phyloP scores from a whole-genome alignment of 1,140 invertebrate genomes.

The Camponotus pennsylvanicus region DNA sequence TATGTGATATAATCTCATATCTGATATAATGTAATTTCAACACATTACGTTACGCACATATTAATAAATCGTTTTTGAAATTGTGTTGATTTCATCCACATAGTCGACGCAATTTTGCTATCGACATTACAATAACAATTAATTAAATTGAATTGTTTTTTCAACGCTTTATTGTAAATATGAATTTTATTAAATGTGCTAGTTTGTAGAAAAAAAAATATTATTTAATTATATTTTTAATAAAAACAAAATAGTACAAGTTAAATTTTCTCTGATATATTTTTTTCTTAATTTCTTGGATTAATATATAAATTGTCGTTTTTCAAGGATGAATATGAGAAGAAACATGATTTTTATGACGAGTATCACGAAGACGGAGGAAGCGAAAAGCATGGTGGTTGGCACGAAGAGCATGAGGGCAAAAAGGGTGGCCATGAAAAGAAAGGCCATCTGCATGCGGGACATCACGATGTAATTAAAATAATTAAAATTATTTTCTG shows the following conservation, averaged over 20 bases:
- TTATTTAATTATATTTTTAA: neutral
- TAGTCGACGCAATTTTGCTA: neutral
- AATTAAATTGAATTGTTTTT: neutral
- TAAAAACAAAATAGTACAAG: neutral
- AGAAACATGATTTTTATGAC: constrained; percentile 91
- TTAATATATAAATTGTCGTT: neutral
- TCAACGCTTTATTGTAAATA: neutral
- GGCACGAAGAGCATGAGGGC: constrained; percentile 86
- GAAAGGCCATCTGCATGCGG: constrained; percentile 83
- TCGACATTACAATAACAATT: neutral
- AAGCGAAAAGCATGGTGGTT: constrained; percentile 89
- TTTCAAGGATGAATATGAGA: constrained; percentile 89
- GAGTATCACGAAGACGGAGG: constrained; percentile 89
- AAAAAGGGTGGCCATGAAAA: constrained; percentile 86
- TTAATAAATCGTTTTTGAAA: neutral
- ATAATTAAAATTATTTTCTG: neutral
- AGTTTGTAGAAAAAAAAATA: neutral
- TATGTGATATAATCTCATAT: neutral
- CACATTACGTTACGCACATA: neutral
- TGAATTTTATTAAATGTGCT: neutral
- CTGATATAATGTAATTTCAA: neutral
- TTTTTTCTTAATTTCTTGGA: neutral
- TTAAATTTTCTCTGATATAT: neutral
- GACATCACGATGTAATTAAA: constrained; percentile 83
- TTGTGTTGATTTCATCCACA: neutral